Evolutionary conservation across 2,113 vertebrate genomes (phyloP).

Genomic region (Ranitomeya variabilis): DNA sequence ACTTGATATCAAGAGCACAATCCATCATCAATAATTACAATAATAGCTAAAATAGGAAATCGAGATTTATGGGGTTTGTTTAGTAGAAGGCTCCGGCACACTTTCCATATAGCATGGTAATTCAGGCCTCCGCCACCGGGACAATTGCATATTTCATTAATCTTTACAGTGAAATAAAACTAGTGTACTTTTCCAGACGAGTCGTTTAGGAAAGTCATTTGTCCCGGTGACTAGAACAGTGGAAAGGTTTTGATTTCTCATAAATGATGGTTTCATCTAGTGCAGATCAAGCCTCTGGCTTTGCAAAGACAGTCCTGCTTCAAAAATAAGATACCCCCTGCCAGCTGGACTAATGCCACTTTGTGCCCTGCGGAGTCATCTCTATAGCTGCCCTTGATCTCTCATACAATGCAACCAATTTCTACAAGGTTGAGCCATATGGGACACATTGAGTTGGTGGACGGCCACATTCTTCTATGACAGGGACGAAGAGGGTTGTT

Average conservation of each 20-base stretch:
- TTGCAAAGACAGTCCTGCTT: neutral
- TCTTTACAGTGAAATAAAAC: conserved; percentile 29
- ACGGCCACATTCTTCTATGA: neutral
- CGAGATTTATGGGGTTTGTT: neutral
- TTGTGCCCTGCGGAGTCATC: conserved; percentile 19
- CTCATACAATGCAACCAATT: conserved; percentile 18
- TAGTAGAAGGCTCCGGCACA: neutral
- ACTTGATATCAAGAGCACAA: neutral
- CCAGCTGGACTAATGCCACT: conserved; percentile 33
- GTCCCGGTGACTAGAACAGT: conserved; percentile 7
- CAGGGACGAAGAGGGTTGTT: neutral
- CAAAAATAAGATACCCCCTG: neutral
- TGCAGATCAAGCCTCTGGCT: neutral
- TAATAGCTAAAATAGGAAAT: neutral
- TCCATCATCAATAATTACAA: neutral
- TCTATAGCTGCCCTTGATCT: conserved; percentile 2
- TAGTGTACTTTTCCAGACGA: neutral
- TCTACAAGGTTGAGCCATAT: neutral
- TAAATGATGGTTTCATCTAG: conserved; percentile 13
- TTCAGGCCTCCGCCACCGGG: neutral
- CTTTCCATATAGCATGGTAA: conserved; percentile 8
- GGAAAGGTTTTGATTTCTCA: conserved; percentile 23
- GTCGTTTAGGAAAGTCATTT: conserved; percentile 41
- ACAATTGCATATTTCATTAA: conserved; percentile 30
- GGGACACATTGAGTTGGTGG: conserved; percentile 20